Conservation (phyloP, 2,888 invertebrate genomes). For the Thalpophila matura region DNA sequence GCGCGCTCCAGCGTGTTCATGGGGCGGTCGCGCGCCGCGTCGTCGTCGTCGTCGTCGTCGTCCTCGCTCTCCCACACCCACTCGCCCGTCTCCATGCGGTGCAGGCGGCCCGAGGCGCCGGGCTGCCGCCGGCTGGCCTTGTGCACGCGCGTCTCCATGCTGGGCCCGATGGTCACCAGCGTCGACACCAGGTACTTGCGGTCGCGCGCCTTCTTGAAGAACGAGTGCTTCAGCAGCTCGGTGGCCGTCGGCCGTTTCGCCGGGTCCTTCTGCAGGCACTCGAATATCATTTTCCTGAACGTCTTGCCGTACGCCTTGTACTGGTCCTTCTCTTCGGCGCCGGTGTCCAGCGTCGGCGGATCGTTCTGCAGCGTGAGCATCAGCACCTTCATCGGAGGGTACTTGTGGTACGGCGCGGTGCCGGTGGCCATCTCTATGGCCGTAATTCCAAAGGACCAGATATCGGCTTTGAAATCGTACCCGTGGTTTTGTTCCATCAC, state of each 20-base stretch:
- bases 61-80: constrained; percentile 99
- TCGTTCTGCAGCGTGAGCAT: constrained; percentile 99
- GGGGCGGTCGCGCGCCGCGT: constrained; percentile 91
- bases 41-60: constrained; percentile 89
- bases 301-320: constrained; percentile 99
- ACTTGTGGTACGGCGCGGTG: constrained; percentile 99
- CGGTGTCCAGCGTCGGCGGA: constrained; percentile 98
- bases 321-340: constrained; percentile 99
- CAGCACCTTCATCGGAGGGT: constrained; percentile 99
- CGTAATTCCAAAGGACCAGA: constrained; percentile 97
- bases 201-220: constrained; percentile 99
- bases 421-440: constrained; percentile 99
- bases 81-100: constrained; percentile 98
- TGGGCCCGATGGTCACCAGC: constrained; percentile 96
- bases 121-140: constrained; percentile 96
- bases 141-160: constrained; percentile 97
- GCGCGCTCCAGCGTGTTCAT: constrained; percentile 91
- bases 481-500: constrained; percentile 99
- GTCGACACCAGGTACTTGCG: constrained; percentile 97
- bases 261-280: constrained; percentile 99
- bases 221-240: constrained; percentile 99
- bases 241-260: constrained; percentile 98
- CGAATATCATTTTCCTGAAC: constrained; percentile 99
- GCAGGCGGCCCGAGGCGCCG: constrained; percentile 95
- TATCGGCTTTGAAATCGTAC: constrained; percentile 99